Base-by-base conservation (phyloP, 2,888 invertebrate genomes). In the Lydus trimaculatus region DNA sequence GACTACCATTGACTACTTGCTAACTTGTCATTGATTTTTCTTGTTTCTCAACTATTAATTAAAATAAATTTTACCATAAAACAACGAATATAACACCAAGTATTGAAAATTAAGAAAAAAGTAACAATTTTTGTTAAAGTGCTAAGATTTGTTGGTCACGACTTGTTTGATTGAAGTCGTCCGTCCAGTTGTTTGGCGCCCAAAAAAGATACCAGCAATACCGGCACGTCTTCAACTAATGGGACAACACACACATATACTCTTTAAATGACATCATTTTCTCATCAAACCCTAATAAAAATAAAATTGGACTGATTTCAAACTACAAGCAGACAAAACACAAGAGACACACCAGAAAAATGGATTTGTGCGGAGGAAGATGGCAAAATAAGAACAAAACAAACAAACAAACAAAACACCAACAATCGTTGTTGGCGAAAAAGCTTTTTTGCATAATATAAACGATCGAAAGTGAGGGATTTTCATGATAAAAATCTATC, bases 241-340 rank as follows among this genome's bases (percentile, higher is more conserved):
- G 84, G 83, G 77, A 75, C 82, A 77, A 82, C 83, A 82, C 82
- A 81, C 81, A 83, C 81, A 81, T 82, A 82, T 82, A 80, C 80
- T 80, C 80, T 79, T 81, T 75, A 77, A 81, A 83, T 84, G 84
- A 83, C 83, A 84, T 83, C 84, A 84, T 83, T 84, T 83, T 83
- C 81, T 82, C 83, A 84, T 83, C 84, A 83, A 82, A 81, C 81
- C 82, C 82, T 76, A 81, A 83, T 83, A 83, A 83, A 83, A 83
- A 78, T 81, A 81, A 82, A 80, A 82, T 82, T 82, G 82, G 56
- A 25, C 13, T 15, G 52, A 56, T 56, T 25, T 20, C 48, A 20
- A 48, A 48, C 43, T 6, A 17, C 13, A 43, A 17, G n/a, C 11
- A 43, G 17, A 3, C 4, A n/a, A 5, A 43, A 43, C 6, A 28